Base-by-base conservation (phyloP, 2,113 vertebrate genomes). In the Parotia lawesii region DNA sequence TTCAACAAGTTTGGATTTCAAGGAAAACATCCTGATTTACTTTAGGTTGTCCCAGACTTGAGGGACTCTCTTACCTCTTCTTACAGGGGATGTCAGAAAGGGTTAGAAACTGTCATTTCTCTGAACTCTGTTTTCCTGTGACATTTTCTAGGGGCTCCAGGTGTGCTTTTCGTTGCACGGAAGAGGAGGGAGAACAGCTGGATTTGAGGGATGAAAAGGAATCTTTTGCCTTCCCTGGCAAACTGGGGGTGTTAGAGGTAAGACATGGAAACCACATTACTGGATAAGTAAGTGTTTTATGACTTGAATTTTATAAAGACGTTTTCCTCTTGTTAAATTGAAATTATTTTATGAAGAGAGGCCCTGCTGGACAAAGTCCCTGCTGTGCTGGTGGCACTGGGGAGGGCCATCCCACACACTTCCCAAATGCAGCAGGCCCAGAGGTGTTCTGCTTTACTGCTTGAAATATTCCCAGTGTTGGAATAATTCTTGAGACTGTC, bases 101-200 rank as follows among this genome's bases (percentile, higher is more conserved):
- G 22, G 6, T 76, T 45, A 15, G 4, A 35, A 91, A 40, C 11
- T n/a, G 1, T 14, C 11, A 51, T 51, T 77, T 44, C 4, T 87
- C 35, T 57, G 57, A 85, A 17, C 4, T 65, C 6, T 51, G 2
- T 56, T 86, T 83, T 78, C 31, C 12, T 69, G 9, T 65, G 23
- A 40, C 6, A 6, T 58, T 69, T 81, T 61, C 33, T 22, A 21
- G 67, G 65, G 54, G 20, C 16, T 65, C 31, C 2, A 2, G 0
- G 6, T 8, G 15, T 23, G 14, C 22, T 90, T 50, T 71, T 40
- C 12, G 3, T 21, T 22, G 38, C 7, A 4, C 0, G 1, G 42
- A 24, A 51, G 31, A 57, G 29, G n/a, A 92, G n/a, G 9, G 31
- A 29, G 44, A 84, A 5, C 31, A 57, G 22, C 27, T 24, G 74